Base-by-base conservation (phyloP, 2,797 vertebrate genomes). In the Cygnus olor region DNA sequence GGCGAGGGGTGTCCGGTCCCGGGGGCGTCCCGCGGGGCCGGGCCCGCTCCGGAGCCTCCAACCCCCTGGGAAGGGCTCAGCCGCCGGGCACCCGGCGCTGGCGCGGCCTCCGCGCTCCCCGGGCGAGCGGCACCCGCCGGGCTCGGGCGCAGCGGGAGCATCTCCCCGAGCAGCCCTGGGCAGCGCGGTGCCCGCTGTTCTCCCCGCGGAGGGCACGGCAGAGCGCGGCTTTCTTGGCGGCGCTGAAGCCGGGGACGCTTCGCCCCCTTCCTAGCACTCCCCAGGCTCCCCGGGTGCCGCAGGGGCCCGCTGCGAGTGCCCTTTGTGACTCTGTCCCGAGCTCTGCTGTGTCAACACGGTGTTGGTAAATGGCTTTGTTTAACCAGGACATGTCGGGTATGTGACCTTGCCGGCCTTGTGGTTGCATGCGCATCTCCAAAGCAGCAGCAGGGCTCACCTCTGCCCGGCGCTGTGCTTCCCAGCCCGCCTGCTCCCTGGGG, bases 251-350 rank as follows among this genome's bases (percentile, higher is more conserved):
- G 64, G 53, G 72, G 69, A 53, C 57, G 0, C 32, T 69, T 71
- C 66, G 61, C 70, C 83, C 49, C 32, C 73, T 56, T 57, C 40
- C 13, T 56, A 24, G 79, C 4, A 49, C 28, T 69, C 42, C 36
- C 57, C 51, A 16, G 32, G 56, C 66, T 69, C 56, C 22, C 11
- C 1, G 70, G 72, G 74, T 54, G 53, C 45, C 51, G 38, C 91
- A 76, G 94, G 89, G 79, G 49, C 94, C 93, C 86, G 16, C 47
- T 61, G 60, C 27, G 2, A 73, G 66, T 96, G 97, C 96, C 97
- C 97, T 97, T 97, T 97, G 97, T 96, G 96, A 95, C 95, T 96
- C 86, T 89, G 95, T 95, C 96, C 95, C 24, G 9, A 95, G 89
- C 91, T 94, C 87, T 90, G 95, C 96, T 97, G 90, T 97, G 97